Base-by-base conservation (phyloP, 2,113 vertebrate species). In the Campylorhamphus procurvoides region DNA sequence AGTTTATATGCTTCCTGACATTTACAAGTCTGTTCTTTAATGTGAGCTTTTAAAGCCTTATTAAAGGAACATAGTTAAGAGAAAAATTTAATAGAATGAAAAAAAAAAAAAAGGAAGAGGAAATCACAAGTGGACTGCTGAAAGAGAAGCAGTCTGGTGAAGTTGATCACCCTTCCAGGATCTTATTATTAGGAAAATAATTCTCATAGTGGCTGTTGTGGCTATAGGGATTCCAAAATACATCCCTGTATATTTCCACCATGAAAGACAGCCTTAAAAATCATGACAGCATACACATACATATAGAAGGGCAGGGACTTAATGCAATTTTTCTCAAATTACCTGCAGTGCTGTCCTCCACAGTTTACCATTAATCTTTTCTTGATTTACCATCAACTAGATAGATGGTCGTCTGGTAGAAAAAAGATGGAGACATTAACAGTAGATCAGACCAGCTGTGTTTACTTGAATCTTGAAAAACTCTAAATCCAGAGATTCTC, bases 1-100 rank as follows among this genome's bases (percentile, higher is more conserved):
- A 46, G 25, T 87, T 80, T 93, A 55, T 25, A 63, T 31, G 47
- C 62, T 93, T 93, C 92, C 76, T 90, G 75, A 66, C 13, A 86
- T 59, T 80, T 85, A 78, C 39, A 58, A 83, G 52, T 82, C 53
- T 50, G n/a, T 63, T 91, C 40, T 94, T 90, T 71, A 83, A 67
- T 50, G 31, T 77, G 24, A 79, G 16, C 7, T 74, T 94, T 86
- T 84, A 94, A 94, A 72, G 10, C 14, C 9, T 6, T 84, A 58
- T 76, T 89, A 79, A 90, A 89, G 87, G 22, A 71, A 52, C 25
- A 23, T 39, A 47, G 39, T 55, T 68, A 85, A 82, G 39, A 79
- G 39, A 67, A 95, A 82, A 84, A 68, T 7, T 40, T 82, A 86
- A 63, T 44, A 81, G 74, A 84, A 84, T n/a, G 47, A 66, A 66